Evolutionary conservation across 2,797 vertebrate species (phyloP), one percentile per base, ranked within the genome.

Genomic region (Rhodeus uyekii): DNA sequence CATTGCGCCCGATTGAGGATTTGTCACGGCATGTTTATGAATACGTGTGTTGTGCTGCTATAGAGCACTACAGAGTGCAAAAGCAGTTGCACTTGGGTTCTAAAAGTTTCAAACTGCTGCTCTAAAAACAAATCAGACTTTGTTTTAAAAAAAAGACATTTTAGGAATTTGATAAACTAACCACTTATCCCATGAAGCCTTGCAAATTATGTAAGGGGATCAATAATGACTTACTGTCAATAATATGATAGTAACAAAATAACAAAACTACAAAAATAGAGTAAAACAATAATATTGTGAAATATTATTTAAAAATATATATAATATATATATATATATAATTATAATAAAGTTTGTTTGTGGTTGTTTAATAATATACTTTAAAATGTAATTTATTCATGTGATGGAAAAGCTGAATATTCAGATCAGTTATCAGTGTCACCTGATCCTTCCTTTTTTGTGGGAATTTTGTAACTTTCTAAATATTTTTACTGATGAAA

Each of bases 31-130:
- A 79, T 44, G 58, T 80, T 82, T 82, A 65, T 24, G 69, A 83
- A 83, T 69, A 39, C 68, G 73, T 73, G 76, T 77, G 82, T 68
- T 50, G 16, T 75, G 78, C 8, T 69, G 53, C 64, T 67, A n/a
- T 14, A 24, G 39, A 63, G 18, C 9, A 19, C 61, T 67, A 27
- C 12, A n/a, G 46, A 67, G 22, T 5, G 2, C 22, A 38, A 18
- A 32, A 10, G 14, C 1, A 14, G 27, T 22, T 67, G 24, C 74
- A 27, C n/a, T 34, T 50, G 18, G 46, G 14, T 44, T 68, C 36
- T 0, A 13, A 7, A 67, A 4, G 22, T 16, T 44, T 27, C 16
- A 46, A n/a, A n/a, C n/a, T n/a, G n/a, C n/a, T n/a, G n/a, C n/a
- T n/a, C n/a, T n/a, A n/a, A n/a, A n/a, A n/a, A n/a, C 68, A 50